phyloP scores from a whole-genome alignment of 2,797 vertebrate genomes.

The Sebastes matsubarae region DNA sequence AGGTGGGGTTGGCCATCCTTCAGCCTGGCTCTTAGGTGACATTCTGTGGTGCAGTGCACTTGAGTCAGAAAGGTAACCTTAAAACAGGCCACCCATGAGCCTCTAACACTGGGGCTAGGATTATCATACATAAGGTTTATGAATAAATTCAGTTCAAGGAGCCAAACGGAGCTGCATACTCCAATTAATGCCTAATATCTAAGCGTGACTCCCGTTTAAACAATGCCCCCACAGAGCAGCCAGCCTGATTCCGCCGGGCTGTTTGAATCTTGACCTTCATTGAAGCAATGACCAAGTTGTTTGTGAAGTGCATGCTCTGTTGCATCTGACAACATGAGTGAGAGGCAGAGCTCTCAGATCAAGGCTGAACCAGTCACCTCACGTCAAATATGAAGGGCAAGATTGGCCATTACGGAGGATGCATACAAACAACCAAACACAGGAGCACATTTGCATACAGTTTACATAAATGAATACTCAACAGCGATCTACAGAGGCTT shows the following conservation, averaged over 20 bases:
- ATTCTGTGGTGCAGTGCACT: slow-evolving; percentile 47
- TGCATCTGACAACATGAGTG: slow-evolving; percentile 79
- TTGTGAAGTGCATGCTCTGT: slow-evolving; percentile 76
- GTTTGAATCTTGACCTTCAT: slow-evolving; percentile 77
- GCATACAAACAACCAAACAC: slow-evolving; percentile 80
- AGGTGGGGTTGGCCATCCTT: slow-evolving; percentile 68
- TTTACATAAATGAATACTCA: slow-evolving; percentile 85
- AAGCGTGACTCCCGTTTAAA: slow-evolving; percentile 59
- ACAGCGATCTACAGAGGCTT: slow-evolving; percentile 40
- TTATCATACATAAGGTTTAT: slow-evolving; percentile 61
- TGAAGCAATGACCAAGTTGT: slow-evolving; percentile 80
- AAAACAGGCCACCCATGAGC: slow-evolving; percentile 44
- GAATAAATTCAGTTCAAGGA: slow-evolving; percentile 65
- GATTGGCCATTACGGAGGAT: slow-evolving; percentile 79
- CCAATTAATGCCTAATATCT: slow-evolving; percentile 69
- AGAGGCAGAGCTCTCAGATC: slow-evolving; percentile 78
- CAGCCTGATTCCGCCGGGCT: slow-evolving; percentile 45
- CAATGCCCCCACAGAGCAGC: slow-evolving; percentile 62
- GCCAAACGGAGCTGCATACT: slow-evolving; percentile 44
- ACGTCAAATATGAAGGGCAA: slow-evolving; percentile 84
- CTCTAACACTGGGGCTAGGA: slow-evolving; percentile 33
- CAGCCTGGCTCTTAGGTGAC: slow-evolving; percentile 61
- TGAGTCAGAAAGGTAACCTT: slow-evolving; percentile 59
- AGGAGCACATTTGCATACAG: slow-evolving; percentile 79
- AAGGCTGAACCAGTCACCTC: slow-evolving; percentile 85